A percentile compares a stretch with the other conserved stretches of the same genome.
phyloP scores from a whole-genome alignment of 2,797 vertebrate genomes.

The Nothura maculosa region DNA sequence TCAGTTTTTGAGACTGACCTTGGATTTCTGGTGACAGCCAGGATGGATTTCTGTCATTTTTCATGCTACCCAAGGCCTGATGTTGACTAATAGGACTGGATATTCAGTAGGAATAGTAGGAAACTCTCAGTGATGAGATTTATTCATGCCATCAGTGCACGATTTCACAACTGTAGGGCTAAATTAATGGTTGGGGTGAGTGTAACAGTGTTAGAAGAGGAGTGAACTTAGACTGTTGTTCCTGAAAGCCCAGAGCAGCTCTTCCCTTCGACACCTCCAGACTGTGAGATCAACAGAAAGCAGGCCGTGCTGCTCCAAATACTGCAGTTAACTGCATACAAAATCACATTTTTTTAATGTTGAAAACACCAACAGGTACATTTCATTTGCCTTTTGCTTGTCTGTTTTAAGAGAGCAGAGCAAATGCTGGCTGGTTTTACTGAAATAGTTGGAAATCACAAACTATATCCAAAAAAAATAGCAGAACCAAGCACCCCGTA shows the following conservation, averaged over 20 bases:
- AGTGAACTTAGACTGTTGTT: neutral
- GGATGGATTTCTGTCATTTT: slow-evolving; percentile 65
- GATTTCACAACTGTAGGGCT: slow-evolving; percentile 30
- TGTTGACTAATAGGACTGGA: slow-evolving; percentile 60
- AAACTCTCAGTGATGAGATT: slow-evolving; percentile 25
- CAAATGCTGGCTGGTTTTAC: slow-evolving; percentile 18
- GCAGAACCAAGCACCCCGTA: neutral
- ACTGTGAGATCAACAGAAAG: neutral
- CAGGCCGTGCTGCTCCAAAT: neutral
- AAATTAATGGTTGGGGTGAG: slow-evolving; percentile 25
- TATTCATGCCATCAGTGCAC: slow-evolving; percentile 20
- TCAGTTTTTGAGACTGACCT: slow-evolving; percentile 55
- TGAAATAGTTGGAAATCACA: slow-evolving; percentile 1
- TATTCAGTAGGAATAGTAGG: slow-evolving; percentile 48
- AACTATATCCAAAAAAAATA: neutral
- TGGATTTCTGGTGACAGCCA: slow-evolving; percentile 59
- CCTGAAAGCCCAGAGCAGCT: neutral
- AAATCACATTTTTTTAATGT: neutral
- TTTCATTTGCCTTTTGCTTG: slow-evolving; percentile 38
- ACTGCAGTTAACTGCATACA: neutral
- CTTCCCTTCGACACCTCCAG: neutral
- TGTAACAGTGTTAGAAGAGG: neutral
- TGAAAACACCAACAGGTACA: neutral
- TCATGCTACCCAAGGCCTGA: slow-evolving; percentile 31
- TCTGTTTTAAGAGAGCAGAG: slow-evolving; percentile 8